A percentile compares a stretch with the other conserved stretches of the same genome.
phyloP scores from a whole-genome alignment of 2,797 vertebrate species.

The Nothura maculosa region DNA sequence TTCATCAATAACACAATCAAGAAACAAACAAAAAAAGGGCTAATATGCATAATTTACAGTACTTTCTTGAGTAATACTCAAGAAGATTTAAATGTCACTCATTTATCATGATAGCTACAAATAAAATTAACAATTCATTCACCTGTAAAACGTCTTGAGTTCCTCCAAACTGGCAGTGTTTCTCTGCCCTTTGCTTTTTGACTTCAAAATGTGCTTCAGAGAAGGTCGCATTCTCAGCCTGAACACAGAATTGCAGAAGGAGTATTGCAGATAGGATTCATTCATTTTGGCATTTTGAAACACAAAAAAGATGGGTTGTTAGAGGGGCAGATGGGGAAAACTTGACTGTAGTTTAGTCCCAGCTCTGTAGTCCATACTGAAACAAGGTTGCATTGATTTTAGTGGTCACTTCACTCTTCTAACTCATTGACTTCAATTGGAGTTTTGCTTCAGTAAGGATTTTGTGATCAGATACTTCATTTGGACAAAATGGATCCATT shows the following conservation, averaged over 20 bases:
- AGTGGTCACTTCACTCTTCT: not conserved
- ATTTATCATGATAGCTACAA: not conserved
- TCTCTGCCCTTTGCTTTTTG: not conserved
- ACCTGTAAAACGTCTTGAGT: not conserved
- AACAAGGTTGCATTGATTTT: not conserved
- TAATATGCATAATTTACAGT: not conserved
- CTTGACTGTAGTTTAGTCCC: not conserved
- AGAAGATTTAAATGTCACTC: not conserved
- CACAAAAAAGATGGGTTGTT: not conserved
- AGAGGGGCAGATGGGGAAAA: not conserved
- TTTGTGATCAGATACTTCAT: slow-evolving; percentile 22
- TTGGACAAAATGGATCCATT: slow-evolving; percentile 10
- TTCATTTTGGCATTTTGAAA: not conserved
- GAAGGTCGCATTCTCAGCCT: not conserved
- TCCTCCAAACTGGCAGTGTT: not conserved
- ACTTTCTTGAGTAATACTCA: slow-evolving; percentile 6
- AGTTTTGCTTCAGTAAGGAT: slow-evolving; percentile 17
- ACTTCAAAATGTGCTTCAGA: not conserved
- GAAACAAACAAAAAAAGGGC: not conserved
- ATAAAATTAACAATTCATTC: slow-evolving; percentile 1
- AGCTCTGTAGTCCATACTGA: not conserved
- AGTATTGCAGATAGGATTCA: not conserved
- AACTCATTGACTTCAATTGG: not conserved
- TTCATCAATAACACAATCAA: not conserved
- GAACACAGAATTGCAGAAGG: not conserved